Percentiles rank a stretch among this genome's conserved stretches.
These are phyloP conservation scores for Drosophila chauvacae DNA, from an alignment of 1,140 invertebrate genomes.

Conservation along the genomic window DNA sequence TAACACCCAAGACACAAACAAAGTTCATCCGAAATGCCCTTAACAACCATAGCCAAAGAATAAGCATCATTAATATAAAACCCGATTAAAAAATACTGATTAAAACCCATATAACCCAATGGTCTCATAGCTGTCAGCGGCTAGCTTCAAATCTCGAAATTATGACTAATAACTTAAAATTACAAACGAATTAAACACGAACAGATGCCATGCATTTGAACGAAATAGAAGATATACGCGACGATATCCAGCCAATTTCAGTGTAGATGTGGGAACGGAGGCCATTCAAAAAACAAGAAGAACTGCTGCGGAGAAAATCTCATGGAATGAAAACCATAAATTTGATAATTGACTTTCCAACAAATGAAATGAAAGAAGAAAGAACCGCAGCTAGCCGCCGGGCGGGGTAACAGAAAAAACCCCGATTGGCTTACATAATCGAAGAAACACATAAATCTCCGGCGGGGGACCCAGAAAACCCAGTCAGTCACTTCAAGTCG, in stretches of 20 bases:
- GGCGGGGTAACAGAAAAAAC: conserved; percentile 19
- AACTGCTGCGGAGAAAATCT: conserved; percentile 55
- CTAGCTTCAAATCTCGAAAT: conserved; percentile 61
- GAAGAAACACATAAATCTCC: conserved; percentile 77
- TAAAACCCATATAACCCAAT: conserved; percentile 49
- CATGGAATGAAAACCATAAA: conserved; percentile 68
- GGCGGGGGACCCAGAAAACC: conserved; percentile 38
- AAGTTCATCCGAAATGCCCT: neutral
- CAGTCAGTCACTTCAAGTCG: conserved; percentile 64
- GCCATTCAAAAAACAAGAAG: conserved; percentile 48
- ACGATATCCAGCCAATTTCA: conserved; percentile 26
- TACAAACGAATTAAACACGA: conserved; percentile 68
- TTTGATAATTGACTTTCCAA: conserved; percentile 79
- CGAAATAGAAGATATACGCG: conserved; percentile 18
- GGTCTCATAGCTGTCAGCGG: conserved; percentile 50
- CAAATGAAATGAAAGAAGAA: conserved; percentile 46
- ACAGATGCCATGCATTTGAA: conserved; percentile 56
- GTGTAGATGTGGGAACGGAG: conserved; percentile 56
- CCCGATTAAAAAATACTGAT: conserved; percentile 16
- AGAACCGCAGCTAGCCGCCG: conserved; percentile 35
- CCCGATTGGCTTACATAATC: conserved; percentile 72
- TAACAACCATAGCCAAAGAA: neutral
- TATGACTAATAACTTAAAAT: conserved; percentile 79
- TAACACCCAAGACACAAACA: neutral
- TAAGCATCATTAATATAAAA: conserved; percentile 5